These are phyloP conservation scores for Muscicapa adusta DNA, from an alignment of 2,113 vertebrate genomes.

Conservation along the genomic window DNA sequence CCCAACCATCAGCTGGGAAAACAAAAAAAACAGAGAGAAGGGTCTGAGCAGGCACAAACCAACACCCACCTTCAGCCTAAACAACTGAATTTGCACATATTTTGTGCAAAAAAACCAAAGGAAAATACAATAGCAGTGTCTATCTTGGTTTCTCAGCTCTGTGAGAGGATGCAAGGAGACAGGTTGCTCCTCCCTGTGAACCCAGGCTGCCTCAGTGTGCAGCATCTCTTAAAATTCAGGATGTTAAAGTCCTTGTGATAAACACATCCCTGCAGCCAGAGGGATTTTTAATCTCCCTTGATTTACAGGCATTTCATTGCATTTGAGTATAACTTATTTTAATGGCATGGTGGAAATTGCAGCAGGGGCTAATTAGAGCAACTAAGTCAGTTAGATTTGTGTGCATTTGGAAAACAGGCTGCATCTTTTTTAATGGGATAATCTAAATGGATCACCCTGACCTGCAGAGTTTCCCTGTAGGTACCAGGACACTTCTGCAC, in stretches of 20 bases:
- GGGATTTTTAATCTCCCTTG: constrained; percentile 59
- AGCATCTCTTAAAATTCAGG: not conserved
- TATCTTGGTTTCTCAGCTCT: not conserved
- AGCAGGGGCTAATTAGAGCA: constrained; percentile 42
- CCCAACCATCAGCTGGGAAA: not conserved
- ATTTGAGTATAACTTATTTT: constrained; percentile 22
- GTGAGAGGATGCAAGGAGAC: not conserved
- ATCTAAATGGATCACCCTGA: not conserved
- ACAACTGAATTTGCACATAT: not conserved
- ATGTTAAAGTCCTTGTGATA: constrained; percentile 1
- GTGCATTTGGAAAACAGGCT: constrained; percentile 25
- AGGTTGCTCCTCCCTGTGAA: not conserved
- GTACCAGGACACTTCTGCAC: not conserved
- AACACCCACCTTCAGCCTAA: not conserved
- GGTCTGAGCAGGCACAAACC: not conserved
- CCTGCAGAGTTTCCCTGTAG: not conserved
- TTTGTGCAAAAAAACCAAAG: not conserved
- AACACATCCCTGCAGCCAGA: constrained; percentile 38
- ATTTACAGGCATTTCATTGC: constrained; percentile 63
- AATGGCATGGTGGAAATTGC: constrained; percentile 40
- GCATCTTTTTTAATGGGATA: constrained; percentile 15
- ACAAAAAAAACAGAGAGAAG: not conserved
- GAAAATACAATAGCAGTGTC: not conserved
- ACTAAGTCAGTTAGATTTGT: constrained; percentile 12
- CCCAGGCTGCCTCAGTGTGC: not conserved